These are phyloP conservation scores for Mallotus villosus DNA, from an alignment of 2,797 vertebrate genomes.

Conservation along the genomic window DNA sequence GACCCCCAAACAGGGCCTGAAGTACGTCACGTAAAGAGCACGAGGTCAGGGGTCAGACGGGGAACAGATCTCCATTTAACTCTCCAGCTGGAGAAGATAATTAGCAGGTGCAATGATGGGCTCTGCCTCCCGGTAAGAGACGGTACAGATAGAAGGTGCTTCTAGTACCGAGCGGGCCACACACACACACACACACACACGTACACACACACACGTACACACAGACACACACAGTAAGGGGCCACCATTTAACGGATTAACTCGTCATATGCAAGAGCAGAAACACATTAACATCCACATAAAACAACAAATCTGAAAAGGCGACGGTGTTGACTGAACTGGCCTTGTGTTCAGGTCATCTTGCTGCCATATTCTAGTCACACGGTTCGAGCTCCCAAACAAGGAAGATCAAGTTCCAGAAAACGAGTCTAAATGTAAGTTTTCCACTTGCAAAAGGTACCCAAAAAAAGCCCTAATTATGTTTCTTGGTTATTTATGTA, in stretches of 20 bases:
- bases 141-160: conserved; percentile 56
- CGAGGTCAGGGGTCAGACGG: conserved; percentile 77
- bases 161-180: background rate
- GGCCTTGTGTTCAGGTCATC: no score
- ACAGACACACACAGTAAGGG: background rate
- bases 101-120: conserved; percentile 79
- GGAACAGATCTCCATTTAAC: conserved; percentile 87
- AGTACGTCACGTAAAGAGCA: conserved; percentile 82
- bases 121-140: conserved; percentile 70
- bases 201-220: background rate
- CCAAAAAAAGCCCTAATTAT: background rate
- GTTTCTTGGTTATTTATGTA: background rate
- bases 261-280: no score
- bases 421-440: background rate
- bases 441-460: background rate
- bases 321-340: no score
- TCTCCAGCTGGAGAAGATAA: conserved; percentile 84
- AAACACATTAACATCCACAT: background rate
- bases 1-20: conserved; percentile 78
- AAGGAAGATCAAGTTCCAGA: no score
- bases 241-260: background rate
- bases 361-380: no score
- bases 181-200: background rate
- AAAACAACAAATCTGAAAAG: background rate
- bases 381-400: no score